These are phyloP conservation scores for Myxocyprinus asiaticus DNA, from an alignment of 2,113 vertebrate species.

Conservation along the genomic window DNA sequence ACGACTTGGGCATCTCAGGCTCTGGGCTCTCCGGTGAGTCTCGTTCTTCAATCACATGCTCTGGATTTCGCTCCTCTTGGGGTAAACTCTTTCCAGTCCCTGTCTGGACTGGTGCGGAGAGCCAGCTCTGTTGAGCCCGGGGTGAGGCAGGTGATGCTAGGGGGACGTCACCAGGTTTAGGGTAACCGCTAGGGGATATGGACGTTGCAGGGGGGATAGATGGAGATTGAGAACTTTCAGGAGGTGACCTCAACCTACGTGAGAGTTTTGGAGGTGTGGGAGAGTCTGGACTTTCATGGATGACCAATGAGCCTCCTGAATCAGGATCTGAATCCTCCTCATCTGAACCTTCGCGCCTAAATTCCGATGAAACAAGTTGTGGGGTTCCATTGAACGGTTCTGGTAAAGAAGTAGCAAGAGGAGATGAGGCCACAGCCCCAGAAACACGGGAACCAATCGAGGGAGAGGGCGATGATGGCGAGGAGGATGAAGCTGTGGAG, in stretches of 20 bases:
- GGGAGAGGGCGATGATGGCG: slow-evolving; percentile 65
- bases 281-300: slow-evolving; percentile 77
- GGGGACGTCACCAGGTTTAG: slow-evolving; percentile 49
- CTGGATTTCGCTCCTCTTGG: slow-evolving; percentile 69
- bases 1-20: slow-evolving; percentile 65
- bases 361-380: slow-evolving; percentile 57
- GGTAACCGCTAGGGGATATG: slow-evolving; percentile 60
- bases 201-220: slow-evolving; percentile 57
- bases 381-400: slow-evolving; percentile 60
- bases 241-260: slow-evolving; percentile 49
- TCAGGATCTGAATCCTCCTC: slow-evolving; percentile 77
- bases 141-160: slow-evolving; percentile 49
- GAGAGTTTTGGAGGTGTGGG: slow-evolving; percentile 65
- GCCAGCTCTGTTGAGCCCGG: slow-evolving; percentile 60
- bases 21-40: slow-evolving; percentile 80
- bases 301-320: slow-evolving; percentile 74
- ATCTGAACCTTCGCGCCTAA: slow-evolving; percentile 57
- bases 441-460: slow-evolving; percentile 49
- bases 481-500: slow-evolving; percentile 45
- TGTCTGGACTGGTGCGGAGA: slow-evolving; percentile 29
- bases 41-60: slow-evolving; percentile 78
- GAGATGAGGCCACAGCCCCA: slow-evolving; percentile 45
- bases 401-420: slow-evolving; percentile 64
- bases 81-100: slow-evolving; percentile 43
- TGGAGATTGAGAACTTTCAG: slow-evolving; percentile 55